These are phyloP conservation scores for Arothron firmamentum DNA, from an alignment of 2,113 vertebrate species.

Conservation along the genomic window DNA sequence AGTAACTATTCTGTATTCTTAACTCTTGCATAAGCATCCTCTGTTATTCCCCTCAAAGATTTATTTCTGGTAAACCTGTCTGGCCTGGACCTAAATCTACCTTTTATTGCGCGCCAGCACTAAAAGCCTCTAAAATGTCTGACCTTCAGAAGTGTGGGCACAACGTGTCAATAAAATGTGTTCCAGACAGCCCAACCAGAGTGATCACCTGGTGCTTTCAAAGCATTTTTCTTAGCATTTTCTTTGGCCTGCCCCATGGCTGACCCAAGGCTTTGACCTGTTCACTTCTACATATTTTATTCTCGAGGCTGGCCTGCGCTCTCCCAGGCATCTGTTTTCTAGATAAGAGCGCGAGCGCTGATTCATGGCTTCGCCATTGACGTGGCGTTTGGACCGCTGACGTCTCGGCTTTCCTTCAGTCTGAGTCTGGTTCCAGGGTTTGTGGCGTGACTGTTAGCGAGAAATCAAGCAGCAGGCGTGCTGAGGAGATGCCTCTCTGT, in stretches of 20 bases:
- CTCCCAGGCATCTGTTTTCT: conserved; percentile 70
- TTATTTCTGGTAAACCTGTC: not conserved
- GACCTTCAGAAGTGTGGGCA: conserved; percentile 18
- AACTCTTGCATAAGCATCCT: not conserved
- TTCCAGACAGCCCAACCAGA: not conserved
- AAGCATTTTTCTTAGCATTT: not conserved
- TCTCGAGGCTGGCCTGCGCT: conserved; percentile 33
- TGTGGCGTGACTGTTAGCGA: conserved; percentile 58
- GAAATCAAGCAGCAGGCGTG: conserved; percentile 50
- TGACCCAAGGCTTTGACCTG: conserved; percentile 53
- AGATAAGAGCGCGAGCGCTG: conserved; percentile 57
- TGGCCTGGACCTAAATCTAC: not conserved
- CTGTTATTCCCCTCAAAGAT: not conserved
- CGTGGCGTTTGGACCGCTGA: conserved; percentile 42
- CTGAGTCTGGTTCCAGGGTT: conserved; percentile 32
- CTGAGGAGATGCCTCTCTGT: conserved; percentile 47
- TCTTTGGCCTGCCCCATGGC: conserved; percentile 37
- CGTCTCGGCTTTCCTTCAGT: conserved; percentile 31
- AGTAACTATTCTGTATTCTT: not conserved
- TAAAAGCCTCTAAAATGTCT: conserved; percentile 15
- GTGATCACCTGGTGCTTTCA: conserved; percentile 25
- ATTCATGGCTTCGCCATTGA: conserved; percentile 68
- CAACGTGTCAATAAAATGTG: conserved; percentile 19
- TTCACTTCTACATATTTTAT: conserved; percentile 31
- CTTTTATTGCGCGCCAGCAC: conserved; percentile 20